Evolutionary conservation across 2,888 invertebrate genomes (phyloP).

Genomic region (Nemotelus nigrinus): DNA sequence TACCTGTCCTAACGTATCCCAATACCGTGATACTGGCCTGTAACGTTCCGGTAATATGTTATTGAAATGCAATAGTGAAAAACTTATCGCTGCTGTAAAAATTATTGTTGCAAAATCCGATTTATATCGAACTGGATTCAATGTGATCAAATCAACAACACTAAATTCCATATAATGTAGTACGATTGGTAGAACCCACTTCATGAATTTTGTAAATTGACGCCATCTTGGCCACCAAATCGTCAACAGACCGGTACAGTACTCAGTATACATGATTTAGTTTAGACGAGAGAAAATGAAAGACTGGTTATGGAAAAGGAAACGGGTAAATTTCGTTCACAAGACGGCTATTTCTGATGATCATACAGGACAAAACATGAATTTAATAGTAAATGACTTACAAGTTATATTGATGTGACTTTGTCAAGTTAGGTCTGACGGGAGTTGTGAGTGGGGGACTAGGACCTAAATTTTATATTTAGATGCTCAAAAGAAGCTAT

Average conservation of each 20-base stretch:
- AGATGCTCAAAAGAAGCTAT: no score
- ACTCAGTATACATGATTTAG: slow-evolving; percentile 11
- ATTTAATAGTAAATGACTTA: no score
- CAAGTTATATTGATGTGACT: no score
- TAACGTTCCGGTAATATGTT: slow-evolving; percentile 38
- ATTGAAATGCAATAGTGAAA: slow-evolving; percentile 19
- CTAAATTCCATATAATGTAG: slow-evolving; percentile 39
- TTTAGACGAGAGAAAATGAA: no score
- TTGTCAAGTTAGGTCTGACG: no score
- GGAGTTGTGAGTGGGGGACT: no score
- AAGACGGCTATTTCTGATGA: no score
- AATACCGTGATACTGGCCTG: slow-evolving; percentile 28
- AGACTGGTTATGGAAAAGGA: no score
- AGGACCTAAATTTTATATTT: no score
- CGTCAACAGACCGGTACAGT: slow-evolving; percentile 18
- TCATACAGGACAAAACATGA: no score
- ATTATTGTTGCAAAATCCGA: slow-evolving; percentile 39
- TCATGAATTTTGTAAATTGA: slow-evolving; percentile 32
- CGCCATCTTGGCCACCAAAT: slow-evolving; percentile 35
- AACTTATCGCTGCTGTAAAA: slow-evolving; percentile 41
- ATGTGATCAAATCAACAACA: slow-evolving; percentile 31
- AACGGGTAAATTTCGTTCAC: no score
- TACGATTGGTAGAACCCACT: slow-evolving; percentile 30
- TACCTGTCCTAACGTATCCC: slow-evolving; percentile 32
- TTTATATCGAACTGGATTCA: slow-evolving; percentile 15